These are phyloP conservation scores for Orthosia gracilis DNA, from an alignment of 2,888 invertebrate species.

Conservation along the genomic window DNA sequence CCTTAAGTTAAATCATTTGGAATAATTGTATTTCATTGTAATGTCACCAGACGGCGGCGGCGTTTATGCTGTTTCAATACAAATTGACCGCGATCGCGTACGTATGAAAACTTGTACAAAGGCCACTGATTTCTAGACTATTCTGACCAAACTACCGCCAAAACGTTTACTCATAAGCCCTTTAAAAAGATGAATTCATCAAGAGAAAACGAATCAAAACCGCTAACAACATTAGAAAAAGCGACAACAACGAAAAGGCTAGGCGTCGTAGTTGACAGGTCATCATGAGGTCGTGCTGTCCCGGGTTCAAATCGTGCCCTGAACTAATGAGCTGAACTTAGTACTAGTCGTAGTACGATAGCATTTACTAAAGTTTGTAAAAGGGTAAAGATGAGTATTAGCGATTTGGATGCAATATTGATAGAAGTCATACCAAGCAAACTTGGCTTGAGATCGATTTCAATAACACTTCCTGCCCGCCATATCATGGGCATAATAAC, in stretches of 20 bases:
- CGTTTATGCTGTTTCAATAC: too few species aligned
- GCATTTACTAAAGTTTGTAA: neutral
- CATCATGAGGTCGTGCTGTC: constrained; percentile 46
- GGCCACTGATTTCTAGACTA: neutral
- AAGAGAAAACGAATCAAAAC: constrained; percentile 25
- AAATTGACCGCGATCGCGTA: too few species aligned
- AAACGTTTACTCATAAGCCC: neutral
- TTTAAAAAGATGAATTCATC: constrained; percentile 8
- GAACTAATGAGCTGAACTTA: constrained; percentile 53
- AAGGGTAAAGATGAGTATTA: neutral
- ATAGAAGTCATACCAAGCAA: neutral
- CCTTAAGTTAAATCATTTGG: too few species aligned
- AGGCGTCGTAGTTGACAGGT: constrained; percentile 53
- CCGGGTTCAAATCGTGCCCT: constrained; percentile 51
- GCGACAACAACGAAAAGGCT: constrained; percentile 19
- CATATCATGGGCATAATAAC: too few species aligned
- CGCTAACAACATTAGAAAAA: constrained; percentile 16
- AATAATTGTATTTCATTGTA: too few species aligned
- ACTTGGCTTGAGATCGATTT: too few species aligned
- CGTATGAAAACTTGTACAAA: too few species aligned
- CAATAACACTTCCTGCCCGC: too few species aligned
- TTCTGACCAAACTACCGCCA: neutral
- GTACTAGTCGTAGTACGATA: neutral
- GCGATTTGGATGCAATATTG: constrained; percentile 8
- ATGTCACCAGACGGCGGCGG: too few species aligned